Base-by-base conservation (phyloP, 2,113 vertebrate genomes). In the Sinocyclocheilus rhinocerous region DNA sequence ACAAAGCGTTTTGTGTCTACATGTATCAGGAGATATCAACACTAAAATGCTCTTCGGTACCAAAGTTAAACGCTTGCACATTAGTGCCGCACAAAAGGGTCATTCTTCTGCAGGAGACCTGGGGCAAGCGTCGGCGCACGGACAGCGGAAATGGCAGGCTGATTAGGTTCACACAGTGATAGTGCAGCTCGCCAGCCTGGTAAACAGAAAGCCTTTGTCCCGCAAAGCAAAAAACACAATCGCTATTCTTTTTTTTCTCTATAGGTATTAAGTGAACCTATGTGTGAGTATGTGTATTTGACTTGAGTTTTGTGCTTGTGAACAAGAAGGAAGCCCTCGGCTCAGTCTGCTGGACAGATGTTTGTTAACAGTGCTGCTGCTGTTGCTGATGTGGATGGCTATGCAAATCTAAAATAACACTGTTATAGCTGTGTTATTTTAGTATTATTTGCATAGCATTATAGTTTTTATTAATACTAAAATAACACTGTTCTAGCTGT, bases 141-240 rank as follows among this genome's bases (percentile, higher is more conserved):
- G 92, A 94, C 95, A 95, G 69, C 96, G 96, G 97, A 99, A 98
- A 98, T 96, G 95, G 96, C 95, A 96, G 95, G 92, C 95, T 96
- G 97, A 98, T 97, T 97, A 97, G 96, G 96, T 97, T 97, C 96
- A 95, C 96, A 96, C 95, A 97, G 95, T 96, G 96, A 98, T 97
- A 98, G 95, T 94, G 94, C 95, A 95, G 95, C 73, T 95, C 93
- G 94, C 95, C 93, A 92, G 52, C 94, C 93, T 93, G 92, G 88
- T 94, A 96, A 95, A 97, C 96, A 98, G 96, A 96, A 94, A 94
- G 92, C 92, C 95, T 96, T 97, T 97, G 97, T 98, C 89, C 92
- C 70, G 26, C 15, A 92, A 92, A 94, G 91, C 63, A 52, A 84
- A 70, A 89, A 81, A 81, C 76, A 85, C 72, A 79, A 84, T 59